Evolutionary conservation across 2,113 vertebrate genomes (phyloP), one percentile per base, ranked within the genome.

Genomic region (Cynoglossus semilaevis): DNA sequence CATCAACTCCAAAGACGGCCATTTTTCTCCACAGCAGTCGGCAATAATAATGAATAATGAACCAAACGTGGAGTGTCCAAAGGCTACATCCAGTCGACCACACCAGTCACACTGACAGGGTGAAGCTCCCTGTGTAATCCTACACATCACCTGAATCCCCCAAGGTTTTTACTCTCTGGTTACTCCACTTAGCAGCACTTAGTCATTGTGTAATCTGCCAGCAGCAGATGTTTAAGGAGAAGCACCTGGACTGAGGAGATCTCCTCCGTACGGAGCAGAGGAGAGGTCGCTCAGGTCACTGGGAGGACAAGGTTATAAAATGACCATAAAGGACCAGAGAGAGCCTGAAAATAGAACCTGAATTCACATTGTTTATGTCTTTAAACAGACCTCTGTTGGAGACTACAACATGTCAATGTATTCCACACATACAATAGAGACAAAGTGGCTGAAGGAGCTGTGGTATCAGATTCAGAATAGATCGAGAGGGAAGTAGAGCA

Each of bases 41-140:
- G 54, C 42, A 14, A 45, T 61, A 10, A 56, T 80, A 65, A 78
- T 77, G 70, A n/a, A 80, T 63, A 42, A 40, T n/a, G 19, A 47
- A 35, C 58, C 52, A 53, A 58, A 36, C 9, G 56, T 35, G 47
- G 40, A 57, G 67, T 66, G 64, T 49, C 50, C 51, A 19, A 46
- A 68, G 49, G 6, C 15, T 41, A 45, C 3, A 14, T 68, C 72
- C 63, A 65, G 10, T 51, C 55, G 9, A n/a, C 59, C 58, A 63
- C 37, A 29, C 22, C 10, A 19, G 13, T 63, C 51, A 73, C 9
- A 22, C 15, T 1, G 15, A 74, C 34, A 49, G 46, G 16, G 60
- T 9, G 42, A 72, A 50, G 48, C 57, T 64, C 15, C 48, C 17
- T 51, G 29, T 63, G 50, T 55, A 64, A 68, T 61, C 69, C 48